Evolutionary conservation across 2,888 invertebrate genomes (phyloP), one percentile per base, ranked within the genome.

Genomic region (Atrina japonica): DNA sequence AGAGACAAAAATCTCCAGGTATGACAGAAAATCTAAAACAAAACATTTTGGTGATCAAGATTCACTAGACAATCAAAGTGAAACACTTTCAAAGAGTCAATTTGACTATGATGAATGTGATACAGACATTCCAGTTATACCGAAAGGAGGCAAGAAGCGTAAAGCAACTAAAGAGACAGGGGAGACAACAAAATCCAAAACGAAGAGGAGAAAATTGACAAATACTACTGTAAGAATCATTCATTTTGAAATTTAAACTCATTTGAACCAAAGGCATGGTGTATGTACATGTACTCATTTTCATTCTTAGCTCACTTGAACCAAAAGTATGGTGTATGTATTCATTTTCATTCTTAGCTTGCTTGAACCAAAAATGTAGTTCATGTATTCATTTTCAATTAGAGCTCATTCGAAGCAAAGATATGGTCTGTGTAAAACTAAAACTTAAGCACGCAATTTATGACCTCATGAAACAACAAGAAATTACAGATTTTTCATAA

Each of bases 131-230:
- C 56, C 60, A 23, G 21, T 66, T 25, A 55, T 63, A 52, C 56
- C 71, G 52, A 72, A 65, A 27, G 60, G 66, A 30, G 70, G 68
- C 41, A 73, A 61, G 53, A 78, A 72, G 45, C 71, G 72, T 55
- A 70, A 58, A n/a, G 66, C 21, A 14, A 64, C 64, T 11, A 55
- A 59, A 30, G 50, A 23, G n/a, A 52, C 69, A 21, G 30, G 25
- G 23, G 66, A 60, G 11, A 40, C 23, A 6, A 40, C 30, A 27
- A 21, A 30, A 40, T 14, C 40, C n/a, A 18, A 40, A 14, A 35
- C 56, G 7, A 59, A 63, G 40, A 63, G n/a, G 50, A 50, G 50
- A 23, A 49, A 49, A 50, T 6, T n/a, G n/a, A 45, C 23, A 18
- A n/a, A n/a, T 47, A 14, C 29, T 9, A 9, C 29, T 25, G 45